Base-by-base conservation (phyloP, 1,140 invertebrate genomes). In the Homarus americanus region DNA sequence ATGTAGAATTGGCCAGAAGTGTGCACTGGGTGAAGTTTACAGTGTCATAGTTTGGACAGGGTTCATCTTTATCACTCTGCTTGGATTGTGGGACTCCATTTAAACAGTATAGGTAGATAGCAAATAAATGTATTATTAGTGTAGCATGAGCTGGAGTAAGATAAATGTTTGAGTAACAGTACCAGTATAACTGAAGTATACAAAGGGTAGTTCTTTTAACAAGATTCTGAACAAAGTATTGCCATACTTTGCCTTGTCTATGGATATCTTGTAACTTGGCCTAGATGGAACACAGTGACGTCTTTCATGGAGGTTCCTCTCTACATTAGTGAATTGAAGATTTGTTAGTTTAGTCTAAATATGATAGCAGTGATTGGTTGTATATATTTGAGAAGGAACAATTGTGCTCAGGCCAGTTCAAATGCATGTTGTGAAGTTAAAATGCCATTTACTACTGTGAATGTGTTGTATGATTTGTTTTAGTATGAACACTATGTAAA, bases 301-400 rank as follows among this genome's bases (percentile, higher is more conserved):
- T 69, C 63, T 69, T 69, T 69, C 63, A 69, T 69, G 24, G 63
- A 69, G n/a, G 63, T 69, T 69, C 44, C 24, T 69, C 58, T 32
- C 28, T 69, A 32, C n/a, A 69, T 28, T 28, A 32, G n/a, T 69
- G 63, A 69, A 69, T 69, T 69, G n/a, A 66, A 28, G 4, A 32
- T 66, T 28, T 28, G 58, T 24, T 69, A 32, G 63, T 69, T 69
- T 69, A 69, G n/a, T 9, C 63, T 24, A 69, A 32, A 4, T 69
- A 12, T 4, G 32, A 28, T 32, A 10, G 63, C 5, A 24, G 63
- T 32, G 24, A 69, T 7, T 69, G n/a, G 2, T 32, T 69, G 63
- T 69, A 69, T 28, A 69, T 69, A 69, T 32, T 10, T 69, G 44
- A 69, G n/a, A 28, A 24, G 12, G n/a, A 9, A 69, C 12, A 69